Percentiles rank a stretch among this genome's conserved stretches.
Evolutionary conservation across 2,888 invertebrate genomes (phyloP).

Genomic region (Pachycephus smyrnensis): DNA sequence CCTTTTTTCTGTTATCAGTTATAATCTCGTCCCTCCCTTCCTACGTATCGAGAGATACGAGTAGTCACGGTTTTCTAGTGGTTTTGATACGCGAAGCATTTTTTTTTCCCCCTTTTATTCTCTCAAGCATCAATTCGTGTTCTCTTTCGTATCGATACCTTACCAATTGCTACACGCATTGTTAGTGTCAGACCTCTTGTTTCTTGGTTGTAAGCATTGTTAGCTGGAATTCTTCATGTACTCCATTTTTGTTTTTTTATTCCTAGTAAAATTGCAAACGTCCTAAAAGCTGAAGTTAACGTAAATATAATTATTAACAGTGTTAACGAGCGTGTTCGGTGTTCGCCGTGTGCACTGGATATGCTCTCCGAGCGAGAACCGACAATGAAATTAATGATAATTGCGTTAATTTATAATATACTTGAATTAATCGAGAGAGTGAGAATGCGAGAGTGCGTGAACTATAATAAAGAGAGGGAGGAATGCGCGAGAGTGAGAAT

Average conservation of each 20-base stretch:
- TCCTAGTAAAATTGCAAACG: background rate
- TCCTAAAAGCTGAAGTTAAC: background rate
- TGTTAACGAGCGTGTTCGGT: slow-evolving; percentile 4
- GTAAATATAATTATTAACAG: background rate
- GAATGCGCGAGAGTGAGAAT: slow-evolving; percentile 11
- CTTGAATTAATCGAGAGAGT: background rate
- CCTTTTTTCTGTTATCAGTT: background rate
- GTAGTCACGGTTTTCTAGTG: background rate
- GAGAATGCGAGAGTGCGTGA: slow-evolving; percentile 16
- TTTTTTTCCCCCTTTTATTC: background rate
- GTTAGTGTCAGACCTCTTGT: background rate
- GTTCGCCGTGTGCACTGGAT: slow-evolving; percentile 15
- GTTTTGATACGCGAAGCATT: background rate
- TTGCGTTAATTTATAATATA: background rate
- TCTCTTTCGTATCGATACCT: background rate
- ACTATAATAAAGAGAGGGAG: slow-evolving; percentile 6
- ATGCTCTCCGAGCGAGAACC: slow-evolving; percentile 1
- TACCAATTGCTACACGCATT: background rate
- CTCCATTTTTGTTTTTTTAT: background rate
- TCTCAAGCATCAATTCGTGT: background rate
- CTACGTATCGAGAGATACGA: background rate
- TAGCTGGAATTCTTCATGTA: background rate
- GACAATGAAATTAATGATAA: background rate
- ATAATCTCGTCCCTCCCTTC: background rate
- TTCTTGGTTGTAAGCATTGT: background rate